A percentile compares a stretch with the other conserved stretches of the same genome.
phyloP scores from a whole-genome alignment of 2,113 vertebrate species.

The Amazona guildingii region DNA sequence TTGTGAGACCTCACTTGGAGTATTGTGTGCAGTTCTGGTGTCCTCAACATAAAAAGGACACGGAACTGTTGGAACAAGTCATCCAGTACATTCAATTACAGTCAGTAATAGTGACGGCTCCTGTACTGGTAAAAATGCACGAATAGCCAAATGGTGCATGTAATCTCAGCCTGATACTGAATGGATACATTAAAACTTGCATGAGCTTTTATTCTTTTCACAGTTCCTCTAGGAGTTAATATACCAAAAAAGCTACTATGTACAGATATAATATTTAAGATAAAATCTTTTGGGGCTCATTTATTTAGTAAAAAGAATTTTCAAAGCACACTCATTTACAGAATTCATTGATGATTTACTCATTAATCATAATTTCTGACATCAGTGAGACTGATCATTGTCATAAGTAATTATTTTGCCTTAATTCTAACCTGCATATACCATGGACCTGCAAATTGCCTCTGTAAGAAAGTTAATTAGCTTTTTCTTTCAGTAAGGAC shows the following conservation, averaged over 20 bases:
- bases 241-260: neutral
- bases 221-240: neutral
- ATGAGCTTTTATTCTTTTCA: neutral
- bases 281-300: neutral
- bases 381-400: slow-evolving; percentile 56
- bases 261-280: neutral
- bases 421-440: slow-evolving; percentile 60
- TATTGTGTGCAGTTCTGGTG: too few relatives aligned
- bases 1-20: too few relatives aligned
- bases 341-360: slow-evolving; percentile 62
- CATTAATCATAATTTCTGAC: slow-evolving; percentile 67
- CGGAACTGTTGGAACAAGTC: too few relatives aligned
- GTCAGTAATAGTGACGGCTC: neutral
- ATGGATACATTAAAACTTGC: neutral
- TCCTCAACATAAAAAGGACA: too few relatives aligned
- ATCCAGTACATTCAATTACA: neutral
- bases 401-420: slow-evolving; percentile 61
- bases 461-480: slow-evolving; percentile 51
- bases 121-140: neutral
- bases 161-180: neutral
- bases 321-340: slow-evolving; percentile 43
- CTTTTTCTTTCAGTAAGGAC: slow-evolving; percentile 47
- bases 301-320: slow-evolving; percentile 16
- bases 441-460: slow-evolving; percentile 48
- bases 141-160: neutral